phyloP scores from a whole-genome alignment of 2,113 vertebrate genomes.

The Tetrax tetrax region DNA sequence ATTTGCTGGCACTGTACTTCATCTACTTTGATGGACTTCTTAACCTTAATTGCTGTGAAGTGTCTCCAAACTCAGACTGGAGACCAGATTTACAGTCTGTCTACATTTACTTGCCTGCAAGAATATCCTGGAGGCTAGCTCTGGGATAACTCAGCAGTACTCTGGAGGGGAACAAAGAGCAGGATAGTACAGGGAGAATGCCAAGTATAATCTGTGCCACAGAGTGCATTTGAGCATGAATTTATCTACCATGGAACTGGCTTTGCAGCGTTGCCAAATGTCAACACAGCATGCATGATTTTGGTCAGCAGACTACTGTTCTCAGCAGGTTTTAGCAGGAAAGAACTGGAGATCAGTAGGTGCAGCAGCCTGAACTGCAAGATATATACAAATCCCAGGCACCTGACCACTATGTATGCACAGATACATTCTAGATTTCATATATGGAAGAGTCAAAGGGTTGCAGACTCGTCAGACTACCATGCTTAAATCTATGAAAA shows the following conservation, averaged over 20 bases:
- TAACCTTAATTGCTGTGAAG: neutral
- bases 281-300: fast-evolving
- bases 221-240: neutral
- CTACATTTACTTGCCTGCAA: neutral
- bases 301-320: neutral
- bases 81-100: neutral
- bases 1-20: neutral
- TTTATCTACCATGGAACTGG: neutral
- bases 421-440: neutral
- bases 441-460: neutral
- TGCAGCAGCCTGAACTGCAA: neutral
- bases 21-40: neutral
- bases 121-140: neutral
- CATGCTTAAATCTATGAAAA: neutral
- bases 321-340: neutral
- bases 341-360: neutral
- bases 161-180: neutral
- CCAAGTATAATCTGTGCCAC: neutral
- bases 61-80: neutral
- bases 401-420: neutral
- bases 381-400: neutral
- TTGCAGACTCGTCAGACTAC: neutral
- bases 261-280: neutral
- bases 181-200: neutral
- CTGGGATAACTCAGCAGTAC: neutral